Evolutionary conservation across 2,113 vertebrate species (phyloP).

Genomic region (Pipa parva): DNA sequence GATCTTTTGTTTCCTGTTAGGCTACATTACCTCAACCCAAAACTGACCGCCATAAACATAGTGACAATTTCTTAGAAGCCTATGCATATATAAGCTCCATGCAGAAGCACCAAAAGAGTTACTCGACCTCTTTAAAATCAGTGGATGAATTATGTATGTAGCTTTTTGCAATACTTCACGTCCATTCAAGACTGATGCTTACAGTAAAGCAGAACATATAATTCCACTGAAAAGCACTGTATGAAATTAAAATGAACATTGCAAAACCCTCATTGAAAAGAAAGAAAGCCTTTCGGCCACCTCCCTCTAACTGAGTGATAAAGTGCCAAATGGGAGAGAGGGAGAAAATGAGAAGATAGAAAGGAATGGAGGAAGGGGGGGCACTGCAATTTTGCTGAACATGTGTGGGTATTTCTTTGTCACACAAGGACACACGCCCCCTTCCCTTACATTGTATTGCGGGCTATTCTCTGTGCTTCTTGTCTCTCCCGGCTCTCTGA

Average conservation of each 20-base stretch:
- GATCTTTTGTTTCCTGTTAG: too few relatives aligned
- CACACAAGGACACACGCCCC: conserved; percentile 5
- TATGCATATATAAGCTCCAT: too few relatives aligned
- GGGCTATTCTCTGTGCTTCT: conserved; percentile 22
- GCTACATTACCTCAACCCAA: too few relatives aligned
- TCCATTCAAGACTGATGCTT: conserved; percentile 20
- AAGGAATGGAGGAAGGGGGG: conserved; percentile 20
- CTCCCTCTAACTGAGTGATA: conserved; percentile 28
- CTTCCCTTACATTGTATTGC: conserved; percentile 2
- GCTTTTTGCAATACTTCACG: conserved; percentile 11
- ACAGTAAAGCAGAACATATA: conserved; percentile 23
- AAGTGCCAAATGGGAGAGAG: conserved; percentile 25
- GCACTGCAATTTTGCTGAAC: conserved; percentile 18
- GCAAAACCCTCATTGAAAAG: conserved; percentile 17
- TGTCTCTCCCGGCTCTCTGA: conserved; percentile 38
- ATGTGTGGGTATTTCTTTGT: conserved; percentile 44
- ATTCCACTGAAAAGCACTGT: conserved; percentile 32
- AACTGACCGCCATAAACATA: too few relatives aligned
- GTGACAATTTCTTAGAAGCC: too few relatives aligned
- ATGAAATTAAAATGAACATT: conserved; percentile 40
- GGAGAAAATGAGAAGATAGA: conserved; percentile 15
- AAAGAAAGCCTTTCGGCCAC: conserved; percentile 24
- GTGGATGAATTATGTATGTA: conserved; percentile 13
- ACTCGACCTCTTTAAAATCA: conserved; percentile 11
- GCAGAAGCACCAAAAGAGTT: conserved; percentile 17